Conservation (phyloP, 2,888 invertebrate genomes). For the Heliconius cydno region DNA sequence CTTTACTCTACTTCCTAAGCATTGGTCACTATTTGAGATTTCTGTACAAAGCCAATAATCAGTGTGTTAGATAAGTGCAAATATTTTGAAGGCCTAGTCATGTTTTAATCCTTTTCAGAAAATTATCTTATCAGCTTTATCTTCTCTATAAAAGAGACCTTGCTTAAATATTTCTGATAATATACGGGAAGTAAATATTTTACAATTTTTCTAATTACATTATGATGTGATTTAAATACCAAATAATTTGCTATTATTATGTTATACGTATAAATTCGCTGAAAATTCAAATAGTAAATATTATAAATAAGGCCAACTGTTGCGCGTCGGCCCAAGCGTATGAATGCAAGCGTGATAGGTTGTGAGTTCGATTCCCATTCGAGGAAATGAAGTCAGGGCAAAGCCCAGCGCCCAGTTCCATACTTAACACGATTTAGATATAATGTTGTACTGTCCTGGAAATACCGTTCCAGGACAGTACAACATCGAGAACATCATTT, state of each 20-base stretch:
- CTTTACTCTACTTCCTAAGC: no score
- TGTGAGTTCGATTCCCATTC: no score
- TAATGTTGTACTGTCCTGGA: no score
- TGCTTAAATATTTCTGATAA: slow-evolving; percentile 16
- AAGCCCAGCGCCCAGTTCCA: no score
- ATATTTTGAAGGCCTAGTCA: slow-evolving; percentile 22
- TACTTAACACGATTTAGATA: no score
- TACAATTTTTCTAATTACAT: neutral
- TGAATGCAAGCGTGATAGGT: no score
- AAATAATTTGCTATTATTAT: neutral
- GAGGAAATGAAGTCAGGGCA: no score
- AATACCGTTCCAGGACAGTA: no score
- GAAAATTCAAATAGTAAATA: neutral
- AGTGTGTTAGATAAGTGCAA: slow-evolving; percentile 15
- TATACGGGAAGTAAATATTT: slow-evolving; percentile 11
- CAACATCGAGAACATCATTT: no score
- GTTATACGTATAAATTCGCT: neutral
- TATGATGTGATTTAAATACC: neutral
- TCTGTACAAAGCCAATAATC: slow-evolving; percentile 8
- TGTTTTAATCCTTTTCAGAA: slow-evolving; percentile 25
- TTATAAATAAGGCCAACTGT: no score
- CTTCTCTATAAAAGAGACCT: slow-evolving; percentile 14
- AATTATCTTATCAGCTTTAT: slow-evolving; percentile 25
- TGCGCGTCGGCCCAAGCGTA: no score
- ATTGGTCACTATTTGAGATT: neutral